phyloP scores from a whole-genome alignment of 2,113 vertebrate genomes.

The Lates calcarifer region DNA sequence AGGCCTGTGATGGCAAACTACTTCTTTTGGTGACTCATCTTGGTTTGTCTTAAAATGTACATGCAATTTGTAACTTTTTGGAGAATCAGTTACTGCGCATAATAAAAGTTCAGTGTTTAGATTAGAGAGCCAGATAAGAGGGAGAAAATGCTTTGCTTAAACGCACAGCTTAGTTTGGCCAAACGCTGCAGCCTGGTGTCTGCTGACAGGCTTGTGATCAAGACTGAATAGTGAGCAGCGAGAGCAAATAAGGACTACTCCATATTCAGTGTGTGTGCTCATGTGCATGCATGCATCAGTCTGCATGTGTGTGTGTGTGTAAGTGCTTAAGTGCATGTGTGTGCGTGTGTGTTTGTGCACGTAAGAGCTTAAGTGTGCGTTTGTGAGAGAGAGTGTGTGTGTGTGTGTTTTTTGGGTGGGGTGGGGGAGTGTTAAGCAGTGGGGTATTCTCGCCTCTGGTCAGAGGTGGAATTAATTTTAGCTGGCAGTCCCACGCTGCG shows the following conservation, averaged over 20 bases:
- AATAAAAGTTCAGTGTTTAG: slow-evolving; percentile 16
- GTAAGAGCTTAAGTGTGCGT: slow-evolving; percentile 64
- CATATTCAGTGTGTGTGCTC: slow-evolving; percentile 77
- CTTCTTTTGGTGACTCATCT: background rate
- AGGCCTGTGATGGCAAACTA: background rate
- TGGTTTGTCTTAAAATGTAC: background rate
- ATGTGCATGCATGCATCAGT: slow-evolving; percentile 58
- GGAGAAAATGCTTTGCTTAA: slow-evolving; percentile 34
- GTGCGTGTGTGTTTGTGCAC: slow-evolving; percentile 40
- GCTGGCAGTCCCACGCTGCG: slow-evolving; percentile 87
- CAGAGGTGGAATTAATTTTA: slow-evolving; percentile 87
- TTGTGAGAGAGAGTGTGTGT: slow-evolving; percentile 63
- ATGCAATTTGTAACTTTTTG: slow-evolving; percentile 21
- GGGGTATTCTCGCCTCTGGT: slow-evolving; percentile 82
- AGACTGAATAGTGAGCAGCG: slow-evolving; percentile 71
- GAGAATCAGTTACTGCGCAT: background rate
- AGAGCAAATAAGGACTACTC: slow-evolving; percentile 75
- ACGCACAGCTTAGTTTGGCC: slow-evolving; percentile 20
- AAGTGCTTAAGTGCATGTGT: slow-evolving; percentile 38
- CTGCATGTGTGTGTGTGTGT: slow-evolving; percentile 38
- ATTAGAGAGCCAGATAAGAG: slow-evolving; percentile 1
- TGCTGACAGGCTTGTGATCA: slow-evolving; percentile 77
- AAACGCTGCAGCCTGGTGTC: slow-evolving; percentile 67
- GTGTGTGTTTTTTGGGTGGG: no score
- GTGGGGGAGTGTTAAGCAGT: slow-evolving; percentile 75